Evolutionary conservation across 2,888 invertebrate genomes (phyloP), one percentile per base, ranked within the genome.

Genomic region (Drosophila heteroneura): DNA sequence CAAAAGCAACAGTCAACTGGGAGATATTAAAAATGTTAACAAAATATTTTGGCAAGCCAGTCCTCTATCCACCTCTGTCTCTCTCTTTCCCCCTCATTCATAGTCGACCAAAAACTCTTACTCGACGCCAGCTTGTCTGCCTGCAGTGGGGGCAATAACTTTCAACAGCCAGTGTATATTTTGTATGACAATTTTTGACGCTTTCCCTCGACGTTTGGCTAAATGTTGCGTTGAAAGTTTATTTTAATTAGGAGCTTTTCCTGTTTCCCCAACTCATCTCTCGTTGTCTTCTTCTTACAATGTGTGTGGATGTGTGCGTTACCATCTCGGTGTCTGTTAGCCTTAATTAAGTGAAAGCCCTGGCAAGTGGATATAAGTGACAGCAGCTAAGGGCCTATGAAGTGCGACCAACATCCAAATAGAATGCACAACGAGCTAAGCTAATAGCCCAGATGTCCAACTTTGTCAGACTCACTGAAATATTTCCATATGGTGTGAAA

Each of bases 141-240:
- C 51, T 7, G 52, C 44, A 47, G 35, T 47, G 70, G 72, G 65
- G 70, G 70, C 76, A 74, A 70, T 63, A 79, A 79, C 83, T 83
- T 81, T 77, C 44, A 53, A 54, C 74, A 67, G 59, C 39, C 72
- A 74, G n/a, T 65, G 61, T 59, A 66, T 58, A 69, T 64, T 53
- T 65, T 57, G 61, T 30, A 67, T 74, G 76, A 60, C 60, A 74
- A 69, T 74, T 74, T 79, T 59, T 58, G 69, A 64, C 68, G 53
- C 47, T 68, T 60, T 79, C 81, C 71, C 81, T 28, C 5, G 70
- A 60, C 64, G 37, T 37, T 74, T 60, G 70, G 72, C 52, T 83
- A 70, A 80, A 82, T 75, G 75, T 82, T 75, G 75, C 82, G 70
- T 76, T 64, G 64, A 81, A 83, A 81, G 82, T 82, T 82, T 82